A percentile compares a stretch with the other conserved stretches of the same genome.
These are phyloP conservation scores for Eumacrocentrus americanus DNA, from an alignment of 2,888 invertebrate genomes.

Conservation along the genomic window DNA sequence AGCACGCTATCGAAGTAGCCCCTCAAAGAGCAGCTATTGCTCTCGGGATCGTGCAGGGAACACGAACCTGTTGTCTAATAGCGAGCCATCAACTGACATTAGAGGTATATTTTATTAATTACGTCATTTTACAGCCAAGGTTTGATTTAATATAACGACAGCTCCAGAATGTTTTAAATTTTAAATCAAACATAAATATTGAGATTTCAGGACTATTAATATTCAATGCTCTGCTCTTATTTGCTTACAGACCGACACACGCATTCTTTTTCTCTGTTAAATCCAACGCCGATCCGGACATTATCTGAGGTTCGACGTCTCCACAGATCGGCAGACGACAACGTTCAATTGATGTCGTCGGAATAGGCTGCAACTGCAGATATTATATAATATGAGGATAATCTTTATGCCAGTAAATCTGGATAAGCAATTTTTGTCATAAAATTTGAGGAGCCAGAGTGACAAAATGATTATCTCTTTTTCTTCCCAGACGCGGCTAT, in stretches of 20 bases:
- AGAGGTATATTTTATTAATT: slow-evolving; percentile 52
- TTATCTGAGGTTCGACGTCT: slow-evolving; percentile 64
- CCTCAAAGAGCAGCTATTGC: slow-evolving; percentile 46
- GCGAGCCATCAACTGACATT: slow-evolving; percentile 54
- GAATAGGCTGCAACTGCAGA: slow-evolving; percentile 53
- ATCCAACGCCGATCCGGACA: slow-evolving; percentile 64
- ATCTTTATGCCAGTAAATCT: too few relatives aligned
- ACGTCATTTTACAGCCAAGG: too few relatives aligned
- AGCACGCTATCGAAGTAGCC: slow-evolving; percentile 47
- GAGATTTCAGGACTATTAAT: background rate
- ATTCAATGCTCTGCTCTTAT: background rate
- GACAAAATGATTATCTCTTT: too few relatives aligned
- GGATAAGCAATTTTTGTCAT: too few relatives aligned
- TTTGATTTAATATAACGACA: too few relatives aligned
- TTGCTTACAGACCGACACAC: slow-evolving; percentile 61
- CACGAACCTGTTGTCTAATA: slow-evolving; percentile 50
- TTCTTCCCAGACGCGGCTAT: too few relatives aligned
- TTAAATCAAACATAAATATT: too few relatives aligned
- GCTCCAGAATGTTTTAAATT: too few relatives aligned
- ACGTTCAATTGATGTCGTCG: slow-evolving; percentile 64
- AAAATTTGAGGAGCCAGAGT: too few relatives aligned
- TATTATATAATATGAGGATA: too few relatives aligned
- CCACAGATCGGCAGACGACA: slow-evolving; percentile 62
- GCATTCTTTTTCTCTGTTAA: slow-evolving; percentile 64
- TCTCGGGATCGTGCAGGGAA: slow-evolving; percentile 43